These are phyloP conservation scores for Monomorium pharaonis DNA, from an alignment of 1,140 invertebrate genomes.

Conservation along the genomic window DNA sequence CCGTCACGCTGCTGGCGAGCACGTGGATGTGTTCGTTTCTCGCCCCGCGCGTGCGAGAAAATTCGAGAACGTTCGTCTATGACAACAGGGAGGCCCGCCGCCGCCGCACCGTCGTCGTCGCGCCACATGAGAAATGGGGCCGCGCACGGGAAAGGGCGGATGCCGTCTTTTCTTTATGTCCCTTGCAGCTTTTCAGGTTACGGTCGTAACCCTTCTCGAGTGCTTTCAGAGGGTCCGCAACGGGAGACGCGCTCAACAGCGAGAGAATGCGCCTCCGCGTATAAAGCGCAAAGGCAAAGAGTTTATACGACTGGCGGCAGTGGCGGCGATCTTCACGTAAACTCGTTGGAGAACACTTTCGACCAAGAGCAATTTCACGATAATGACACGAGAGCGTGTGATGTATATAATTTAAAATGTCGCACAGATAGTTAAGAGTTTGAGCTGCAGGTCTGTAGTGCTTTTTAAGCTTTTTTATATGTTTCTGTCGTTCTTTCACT, in stretches of 20 bases:
- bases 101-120: not conserved
- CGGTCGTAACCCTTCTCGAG: slow-evolving; percentile 57
- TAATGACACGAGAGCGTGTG: not conserved
- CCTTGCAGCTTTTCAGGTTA: slow-evolving; percentile 46
- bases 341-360: not conserved
- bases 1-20: not conserved
- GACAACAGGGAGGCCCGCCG: slow-evolving; percentile 11
- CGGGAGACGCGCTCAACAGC: not conserved
- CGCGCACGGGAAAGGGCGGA: slow-evolving; percentile 26
- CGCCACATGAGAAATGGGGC: slow-evolving; percentile 30
- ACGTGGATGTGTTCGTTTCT: not conserved
- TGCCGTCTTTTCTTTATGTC: slow-evolving; percentile 52
- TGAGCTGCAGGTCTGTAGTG: not conserved
- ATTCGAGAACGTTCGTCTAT: slow-evolving; percentile 39
- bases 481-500: too few species aligned
- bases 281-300: slow-evolving; percentile 39
- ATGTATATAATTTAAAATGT: not conserved
- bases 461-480: too few species aligned
- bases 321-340: slow-evolving; percentile 19
- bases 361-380: not conserved
- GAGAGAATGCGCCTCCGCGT: slow-evolving; percentile 19
- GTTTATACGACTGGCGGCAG: slow-evolving; percentile 36
- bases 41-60: not conserved
- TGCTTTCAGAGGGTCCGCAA: slow-evolving; percentile 19
- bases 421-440: not conserved